Percentiles rank a stretch among this genome's conserved stretches.
Evolutionary conservation across 2,113 vertebrate genomes (phyloP).

Genomic region (Ochotona curzoniae): DNA sequence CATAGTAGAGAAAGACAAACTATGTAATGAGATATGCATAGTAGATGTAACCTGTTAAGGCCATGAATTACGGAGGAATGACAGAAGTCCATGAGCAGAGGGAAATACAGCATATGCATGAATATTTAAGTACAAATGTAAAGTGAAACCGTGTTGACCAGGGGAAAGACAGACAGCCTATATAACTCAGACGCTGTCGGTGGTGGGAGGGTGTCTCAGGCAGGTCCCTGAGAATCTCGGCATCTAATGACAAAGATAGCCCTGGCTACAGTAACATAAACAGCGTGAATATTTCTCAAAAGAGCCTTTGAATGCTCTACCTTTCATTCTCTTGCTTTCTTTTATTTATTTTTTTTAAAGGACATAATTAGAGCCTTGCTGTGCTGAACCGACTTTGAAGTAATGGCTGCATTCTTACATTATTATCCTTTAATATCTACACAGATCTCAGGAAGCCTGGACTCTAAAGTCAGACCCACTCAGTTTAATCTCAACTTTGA

Average conservation of each 20-base stretch:
- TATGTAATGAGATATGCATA: not conserved
- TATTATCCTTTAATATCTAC: not conserved
- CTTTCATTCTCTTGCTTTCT: not conserved
- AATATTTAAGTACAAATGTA: not conserved
- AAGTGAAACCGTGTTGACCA: not conserved
- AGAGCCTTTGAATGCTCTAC: not conserved
- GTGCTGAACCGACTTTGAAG: not conserved
- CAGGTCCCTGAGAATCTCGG: not conserved
- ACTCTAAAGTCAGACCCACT: not conserved
- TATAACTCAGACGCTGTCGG: not conserved
- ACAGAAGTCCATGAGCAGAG: not conserved
- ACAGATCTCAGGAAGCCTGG: not conserved
- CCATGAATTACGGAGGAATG: not conserved
- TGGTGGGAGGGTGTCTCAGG: not conserved
- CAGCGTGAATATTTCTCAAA: not conserved
- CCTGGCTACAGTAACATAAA: not conserved
- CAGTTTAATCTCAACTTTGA: not conserved
- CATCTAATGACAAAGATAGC: not conserved
- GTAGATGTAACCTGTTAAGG: not conserved
- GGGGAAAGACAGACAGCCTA: not conserved
- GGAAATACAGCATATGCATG: not conserved
- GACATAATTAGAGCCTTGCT: not conserved
- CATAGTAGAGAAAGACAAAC: not conserved
- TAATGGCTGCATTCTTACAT: not conserved
- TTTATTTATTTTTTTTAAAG: not conserved